phyloP scores from a whole-genome alignment of 2,113 vertebrate genomes.

The Carlito syrichta region DNA sequence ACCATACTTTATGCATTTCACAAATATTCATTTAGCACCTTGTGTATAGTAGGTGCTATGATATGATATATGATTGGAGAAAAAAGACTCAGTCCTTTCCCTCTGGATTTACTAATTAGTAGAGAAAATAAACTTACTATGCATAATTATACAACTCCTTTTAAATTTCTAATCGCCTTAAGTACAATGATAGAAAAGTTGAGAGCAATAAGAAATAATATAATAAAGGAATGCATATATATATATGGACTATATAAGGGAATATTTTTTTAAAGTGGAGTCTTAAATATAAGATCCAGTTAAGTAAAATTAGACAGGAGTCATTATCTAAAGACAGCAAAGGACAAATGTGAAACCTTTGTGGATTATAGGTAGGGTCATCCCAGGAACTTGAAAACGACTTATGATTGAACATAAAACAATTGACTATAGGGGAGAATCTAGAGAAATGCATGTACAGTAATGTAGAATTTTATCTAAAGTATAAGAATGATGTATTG shows the following conservation, averaged over 20 bases:
- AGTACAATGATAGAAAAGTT: neutral
- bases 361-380: neutral
- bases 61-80: neutral
- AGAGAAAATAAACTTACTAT: too few species aligned
- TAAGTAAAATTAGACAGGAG: neutral
- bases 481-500: neutral
- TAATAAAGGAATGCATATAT: neutral
- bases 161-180: neutral
- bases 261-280: neutral
- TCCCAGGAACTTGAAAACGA: neutral
- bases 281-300: neutral
- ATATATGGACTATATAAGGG: neutral
- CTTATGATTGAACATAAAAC: neutral
- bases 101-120: neutral
- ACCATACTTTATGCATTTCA: too few species aligned
- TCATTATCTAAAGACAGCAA: neutral
- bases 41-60: neutral
- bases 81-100: neutral
- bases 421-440: neutral
- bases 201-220: neutral
- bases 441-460: neutral
- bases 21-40: fast-evolving
- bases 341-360: neutral
- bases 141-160: neutral
- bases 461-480: neutral